Base-by-base conservation (phyloP, 2,888 invertebrate genomes). In the Drosophila ezoana region DNA sequence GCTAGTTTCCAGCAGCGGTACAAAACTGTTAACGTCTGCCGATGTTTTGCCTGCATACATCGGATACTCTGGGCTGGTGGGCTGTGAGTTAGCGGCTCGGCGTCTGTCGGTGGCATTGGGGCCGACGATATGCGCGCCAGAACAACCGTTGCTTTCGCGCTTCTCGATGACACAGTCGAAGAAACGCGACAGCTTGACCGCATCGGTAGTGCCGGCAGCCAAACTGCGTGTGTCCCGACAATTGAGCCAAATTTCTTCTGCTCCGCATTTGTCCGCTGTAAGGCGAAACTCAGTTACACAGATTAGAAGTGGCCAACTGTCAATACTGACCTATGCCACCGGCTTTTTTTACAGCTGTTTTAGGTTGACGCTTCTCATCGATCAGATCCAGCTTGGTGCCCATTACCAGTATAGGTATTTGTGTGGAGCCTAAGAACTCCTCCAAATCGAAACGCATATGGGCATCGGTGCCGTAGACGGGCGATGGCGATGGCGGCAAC, bases 181-280 rank as follows among this genome's bases (percentile, higher is more conserved):
- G 93, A 99, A 99, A 89, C 98, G 94, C 2, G 97, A 96, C 32
- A 99, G 92, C 92, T 98, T 98, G 0, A 99, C 98, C 9, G 98
- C 96, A 91, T 98, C 98, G 62, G 98, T 97, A 4, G 97, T 97
- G 1, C 98, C 99, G 5, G 99, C 97, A n/a, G 98, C 97, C 68
- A 99, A 93, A 75, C 97, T 97, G 76, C 97, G 95, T 0, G 94
- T 92, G 85, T 95, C 95, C 77, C 94, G 93, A 78, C 94, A 95
- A 86, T 95, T 98, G 72, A 99, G 93, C 92, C 96, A 95, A 89
- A 99, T 97, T 93, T 98, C 98, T 92, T 98, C 98, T 0, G 97
- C 97, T 0, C 97, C 97, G 91, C 97, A 98, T 91, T 98, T 97
- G 87, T 96, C 97, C 1, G 98, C 98, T 90, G 96, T 16, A 56